Base-by-base conservation (phyloP, 1,140 invertebrate species). In the Pachypeltis micranthus region DNA sequence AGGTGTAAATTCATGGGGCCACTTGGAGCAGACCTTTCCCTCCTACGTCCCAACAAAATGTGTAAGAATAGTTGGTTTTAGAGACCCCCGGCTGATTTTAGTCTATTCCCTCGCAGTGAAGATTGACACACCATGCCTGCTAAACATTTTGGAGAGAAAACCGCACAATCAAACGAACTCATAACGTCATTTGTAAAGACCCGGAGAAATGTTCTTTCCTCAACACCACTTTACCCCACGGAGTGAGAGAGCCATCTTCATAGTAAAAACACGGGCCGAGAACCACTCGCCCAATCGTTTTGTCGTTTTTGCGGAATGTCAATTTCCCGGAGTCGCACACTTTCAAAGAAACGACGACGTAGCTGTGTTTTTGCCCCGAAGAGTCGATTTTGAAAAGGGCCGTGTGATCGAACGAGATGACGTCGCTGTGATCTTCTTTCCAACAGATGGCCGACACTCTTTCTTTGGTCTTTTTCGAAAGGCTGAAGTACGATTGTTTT, bases 391-490 rank as follows among this genome's bases (percentile, higher is more conserved):
- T 65, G 28, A 65, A 65, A 24, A 24, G 29, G 16, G 55, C 19
- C 21, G 16, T 19, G 19, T 56, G 44, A 55, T 65, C 26, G 19
- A 62, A 62, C 2, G 24, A 19, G 14, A 61, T 58, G 34, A 57
- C 54, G 7, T 47, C 55, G 7, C 3, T 34, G 54, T 58, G 31
- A 12, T 19, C 55, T 62, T 62, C 55, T 3, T 12, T 14, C 26
- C 58, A 59, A 2, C 14, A n/a, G 2, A 55, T 1, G 27, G 29
- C 4, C 2, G 64, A 62, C 16, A 58, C 28, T 34, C 39, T 65
- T 59, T 65, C 64, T 59, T 65, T 65, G 1, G 26, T n/a, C 28
- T 65, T 65, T 25, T 62, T 65, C 23, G 64, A 62, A 24, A 24
- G 25, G 28, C 59, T 62, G 55, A 55, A 65, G 27, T 62, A 56